Percentiles rank a stretch among this genome's conserved stretches.
Evolutionary conservation across 1,140 invertebrate genomes (phyloP).

Genomic region (Magallana gigas): DNA sequence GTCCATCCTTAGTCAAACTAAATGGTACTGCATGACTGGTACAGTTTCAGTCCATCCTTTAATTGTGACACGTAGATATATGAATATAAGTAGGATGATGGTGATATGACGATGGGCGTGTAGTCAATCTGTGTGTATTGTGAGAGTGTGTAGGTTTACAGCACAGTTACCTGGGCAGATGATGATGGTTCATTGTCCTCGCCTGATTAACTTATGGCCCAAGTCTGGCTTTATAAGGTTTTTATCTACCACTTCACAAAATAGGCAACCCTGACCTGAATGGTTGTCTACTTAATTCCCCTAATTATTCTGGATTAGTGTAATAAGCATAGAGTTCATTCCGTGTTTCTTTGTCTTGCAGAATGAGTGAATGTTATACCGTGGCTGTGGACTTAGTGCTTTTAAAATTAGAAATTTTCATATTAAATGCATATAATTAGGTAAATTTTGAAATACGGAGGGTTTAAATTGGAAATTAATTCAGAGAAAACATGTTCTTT

Average conservation of each 20-base stretch:
- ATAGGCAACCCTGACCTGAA: constrained; percentile 9
- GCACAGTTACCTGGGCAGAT: neutral
- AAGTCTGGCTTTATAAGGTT: neutral
- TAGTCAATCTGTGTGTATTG: too few species aligned
- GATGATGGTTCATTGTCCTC: neutral
- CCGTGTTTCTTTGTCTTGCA: neutral
- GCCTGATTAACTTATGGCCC: neutral
- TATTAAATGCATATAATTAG: constrained; percentile 13
- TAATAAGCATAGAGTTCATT: neutral
- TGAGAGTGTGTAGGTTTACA: neutral
- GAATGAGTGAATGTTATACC: neutral
- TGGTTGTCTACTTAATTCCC: neutral
- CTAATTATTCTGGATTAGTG: neutral
- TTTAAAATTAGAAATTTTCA: neutral
- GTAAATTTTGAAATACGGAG: neutral
- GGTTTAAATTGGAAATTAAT: too few species aligned
- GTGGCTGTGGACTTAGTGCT: too few species aligned
- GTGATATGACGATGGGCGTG: neutral
- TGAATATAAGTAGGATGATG: neutral
- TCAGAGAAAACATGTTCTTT: too few species aligned
- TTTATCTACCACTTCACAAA: neutral
- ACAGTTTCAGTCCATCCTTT: neutral
- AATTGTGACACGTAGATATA: neutral
- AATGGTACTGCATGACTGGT: too few species aligned
- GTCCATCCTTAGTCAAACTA: too few species aligned